Evolutionary conservation across 2,888 invertebrate species (phyloP).

Genomic region (Lycia hirtaria): DNA sequence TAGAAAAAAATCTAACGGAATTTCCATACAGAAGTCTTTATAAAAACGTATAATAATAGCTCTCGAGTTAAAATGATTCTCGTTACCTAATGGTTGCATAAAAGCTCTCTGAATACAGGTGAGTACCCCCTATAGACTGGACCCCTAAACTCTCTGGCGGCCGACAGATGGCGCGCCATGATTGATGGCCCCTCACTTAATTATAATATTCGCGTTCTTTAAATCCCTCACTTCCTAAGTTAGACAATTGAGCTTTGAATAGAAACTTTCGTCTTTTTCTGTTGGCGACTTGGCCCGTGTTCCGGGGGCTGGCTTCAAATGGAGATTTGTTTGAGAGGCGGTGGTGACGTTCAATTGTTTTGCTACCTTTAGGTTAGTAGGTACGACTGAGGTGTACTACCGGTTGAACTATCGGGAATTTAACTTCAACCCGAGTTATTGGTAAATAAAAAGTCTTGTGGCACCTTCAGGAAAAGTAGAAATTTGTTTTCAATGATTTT

Average conservation of each 20-base stretch:
- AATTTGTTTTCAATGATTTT: too few relatives aligned
- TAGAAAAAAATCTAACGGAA: too few relatives aligned
- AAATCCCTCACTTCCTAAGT: constrained; percentile 45
- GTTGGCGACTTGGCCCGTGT: constrained; percentile 2
- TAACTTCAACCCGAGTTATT: too few relatives aligned
- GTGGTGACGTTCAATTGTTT: neutral
- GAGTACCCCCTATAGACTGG: constrained; percentile 50
- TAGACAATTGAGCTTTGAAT: constrained; percentile 44
- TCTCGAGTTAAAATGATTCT: too few relatives aligned
- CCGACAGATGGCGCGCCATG: constrained; percentile 71
- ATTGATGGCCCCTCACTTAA: constrained; percentile 74
- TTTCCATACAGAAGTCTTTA: too few relatives aligned
- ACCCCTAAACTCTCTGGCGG: constrained; percentile 38
- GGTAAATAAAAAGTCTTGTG: too few relatives aligned
- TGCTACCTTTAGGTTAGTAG: too few relatives aligned
- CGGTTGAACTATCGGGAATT: too few relatives aligned
- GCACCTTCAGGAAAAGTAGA: too few relatives aligned
- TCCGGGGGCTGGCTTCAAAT: constrained; percentile 3
- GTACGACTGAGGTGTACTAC: too few relatives aligned
- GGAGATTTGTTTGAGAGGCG: constrained; percentile 1
- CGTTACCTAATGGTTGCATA: neutral
- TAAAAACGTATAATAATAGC: too few relatives aligned
- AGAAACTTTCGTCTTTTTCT: constrained; percentile 21
- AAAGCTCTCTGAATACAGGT: neutral
- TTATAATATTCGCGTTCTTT: constrained; percentile 67